Base-by-base conservation (phyloP, 2,113 vertebrate genomes). In the Sitta europaea region DNA sequence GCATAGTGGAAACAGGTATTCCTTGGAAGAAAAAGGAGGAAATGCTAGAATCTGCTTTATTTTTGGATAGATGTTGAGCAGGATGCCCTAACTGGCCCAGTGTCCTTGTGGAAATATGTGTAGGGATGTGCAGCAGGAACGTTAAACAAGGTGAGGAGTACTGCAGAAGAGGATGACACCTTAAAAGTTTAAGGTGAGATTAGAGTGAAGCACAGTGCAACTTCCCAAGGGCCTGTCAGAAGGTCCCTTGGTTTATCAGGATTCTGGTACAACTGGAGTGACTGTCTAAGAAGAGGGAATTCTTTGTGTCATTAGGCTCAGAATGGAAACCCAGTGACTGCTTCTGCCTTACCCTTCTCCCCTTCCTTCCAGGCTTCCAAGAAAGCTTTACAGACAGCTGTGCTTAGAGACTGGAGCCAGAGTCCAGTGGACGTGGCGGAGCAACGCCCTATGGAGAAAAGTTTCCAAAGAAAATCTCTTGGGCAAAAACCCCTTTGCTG, bases 211-310 rank as follows among this genome's bases (percentile, higher is more conserved):
- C 2, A 25, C 9, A 42, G 8, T 17, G 15, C 11, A 48, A 1
- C 12, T 75, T 85, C 25, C 12, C 31, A 35, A 45, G 12, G n/a
- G 9, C 6, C 33, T 1, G 0, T 42, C 23, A 36, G 7, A 29
- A 54, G 7, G 11, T 53, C 9, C 24, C 6, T 55, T 67, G n/a
- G 50, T 42, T 74, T 75, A 18, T 29, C 12, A 74, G 35, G 25
- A 38, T 65, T 0, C 0, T 28, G 45, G 28, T 3, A 12, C 2
- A 45, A 10, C 6, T 31, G 33, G n/a, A 53, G 12, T 0, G 0
- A 27, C 24, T 25, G 10, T 3, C 7, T 27, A 18, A 79, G 25
- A 55, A 43, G 11, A 31, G 7, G 33, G 76, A 67, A n/a, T 40
- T 66, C 6, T 67, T 67, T 19, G 16, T 10, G 22, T 38, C 38